A percentile compares a stretch with the other conserved stretches of the same genome.
Evolutionary conservation across 2,113 vertebrate genomes (phyloP).

Genomic region (Oriolus oriolus): DNA sequence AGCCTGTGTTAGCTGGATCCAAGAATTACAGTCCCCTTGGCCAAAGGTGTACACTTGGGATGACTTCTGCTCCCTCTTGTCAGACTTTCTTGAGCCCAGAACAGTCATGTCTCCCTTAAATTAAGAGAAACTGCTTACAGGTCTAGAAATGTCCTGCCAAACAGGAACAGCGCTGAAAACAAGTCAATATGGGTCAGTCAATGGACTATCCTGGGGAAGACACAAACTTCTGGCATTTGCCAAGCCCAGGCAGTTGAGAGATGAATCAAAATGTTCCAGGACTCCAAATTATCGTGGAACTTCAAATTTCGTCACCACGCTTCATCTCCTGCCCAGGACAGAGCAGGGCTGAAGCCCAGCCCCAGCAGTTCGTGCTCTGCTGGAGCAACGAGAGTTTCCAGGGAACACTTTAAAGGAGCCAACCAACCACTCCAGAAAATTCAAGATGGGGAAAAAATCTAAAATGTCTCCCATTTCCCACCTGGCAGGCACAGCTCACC

Average conservation of each 20-base stretch:
- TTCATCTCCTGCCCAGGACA: constrained; percentile 20
- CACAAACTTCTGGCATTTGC: background rate
- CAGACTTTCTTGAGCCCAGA: constrained; percentile 51
- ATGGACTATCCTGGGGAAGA: background rate
- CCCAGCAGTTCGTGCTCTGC: background rate
- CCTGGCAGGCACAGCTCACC: background rate
- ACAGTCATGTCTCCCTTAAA: constrained; percentile 44
- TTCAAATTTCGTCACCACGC: background rate
- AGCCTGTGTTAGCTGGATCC: constrained; percentile 48
- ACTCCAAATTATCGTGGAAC: constrained; percentile 20
- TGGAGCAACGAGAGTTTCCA: background rate
- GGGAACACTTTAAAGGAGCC: background rate
- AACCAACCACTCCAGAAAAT: background rate
- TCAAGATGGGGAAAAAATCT: background rate
- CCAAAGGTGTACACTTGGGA: constrained; percentile 59
- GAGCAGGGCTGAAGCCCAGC: background rate
- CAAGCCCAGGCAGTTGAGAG: constrained; percentile 8
- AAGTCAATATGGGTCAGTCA: constrained; percentile 31
- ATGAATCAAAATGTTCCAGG: constrained; percentile 28
- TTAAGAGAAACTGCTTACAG: constrained; percentile 52
- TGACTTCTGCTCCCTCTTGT: constrained; percentile 48
- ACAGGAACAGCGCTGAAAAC: constrained; percentile 19
- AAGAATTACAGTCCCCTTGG: constrained; percentile 65
- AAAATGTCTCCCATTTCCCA: background rate
- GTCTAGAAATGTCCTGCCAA: constrained; percentile 33